Evolutionary conservation across 2,113 vertebrate species (phyloP), one percentile per base, ranked within the genome.

Genomic region (Cepphus grylle): DNA sequence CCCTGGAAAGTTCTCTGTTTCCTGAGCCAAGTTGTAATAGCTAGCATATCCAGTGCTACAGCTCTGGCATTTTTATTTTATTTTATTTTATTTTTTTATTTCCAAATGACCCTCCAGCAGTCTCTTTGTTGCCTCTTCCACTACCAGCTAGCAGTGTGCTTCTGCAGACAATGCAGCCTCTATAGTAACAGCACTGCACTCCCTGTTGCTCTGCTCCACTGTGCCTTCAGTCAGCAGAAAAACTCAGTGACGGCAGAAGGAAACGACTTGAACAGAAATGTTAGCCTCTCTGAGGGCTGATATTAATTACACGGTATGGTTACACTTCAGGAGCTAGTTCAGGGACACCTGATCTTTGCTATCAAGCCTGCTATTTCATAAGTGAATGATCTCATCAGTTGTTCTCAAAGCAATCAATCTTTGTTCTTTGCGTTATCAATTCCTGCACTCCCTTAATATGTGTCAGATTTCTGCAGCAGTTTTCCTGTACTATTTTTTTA

Each of bases 261-360:
- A 92, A 86, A 86, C 4, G 15, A 17, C 56, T 95, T 47, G 22
- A 38, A 52, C 32, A 86, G 86, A 66, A 66, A 56, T 18, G 13
- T 38, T 86, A 95, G 27, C 38, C 88, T 91, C 67, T 93, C 74
- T 61, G 40, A 91, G 80, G 65, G 67, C 70, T 80, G 88, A 83
- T 96, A 94, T 81, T 93, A 96, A 85, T 96, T 94, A 93, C 67
- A 11, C 69, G 83, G 22, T 85, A 93, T 8, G 22, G 90, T 91
- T 96, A 73, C 81, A 59, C 62, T 91, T 93, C 65, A 65, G 81
- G 50, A 91, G 71, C 52, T 63, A 55, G 47, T 72, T 91, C 81
- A 76, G 56, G 67, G 93, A 93, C 74, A 97, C 66, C 62, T 61
- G 95, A 96, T 91, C 83, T 81, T 88, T 59, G 74, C 65, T 81